Conservation (phyloP, 92 coral and sea anemone genomes). For the Nematostella vectensis region DNA sequence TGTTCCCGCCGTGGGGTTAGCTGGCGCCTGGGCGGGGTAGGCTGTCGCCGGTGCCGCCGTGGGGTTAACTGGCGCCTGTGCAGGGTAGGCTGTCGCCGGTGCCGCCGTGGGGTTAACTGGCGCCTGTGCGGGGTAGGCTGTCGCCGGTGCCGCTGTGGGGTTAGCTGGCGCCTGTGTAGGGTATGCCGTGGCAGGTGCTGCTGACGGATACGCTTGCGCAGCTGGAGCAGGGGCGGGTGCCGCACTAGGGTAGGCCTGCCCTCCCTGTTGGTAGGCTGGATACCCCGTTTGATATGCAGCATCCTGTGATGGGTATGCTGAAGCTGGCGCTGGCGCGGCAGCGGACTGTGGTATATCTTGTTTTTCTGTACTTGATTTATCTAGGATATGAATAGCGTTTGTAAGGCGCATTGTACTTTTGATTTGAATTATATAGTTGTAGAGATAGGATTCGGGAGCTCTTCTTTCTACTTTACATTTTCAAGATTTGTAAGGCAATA, state of each 20-base stretch:
- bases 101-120: constrained; percentile 10
- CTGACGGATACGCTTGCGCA: constrained; percentile 4
- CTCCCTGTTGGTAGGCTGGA: too few species aligned
- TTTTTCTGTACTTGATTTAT: too few species aligned
- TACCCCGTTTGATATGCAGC: neutral
- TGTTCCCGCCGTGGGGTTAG: constrained; percentile 1
- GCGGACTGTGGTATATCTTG: constrained; percentile 10
- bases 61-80: neutral
- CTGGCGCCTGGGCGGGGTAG: constrained; percentile 12
- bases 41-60: constrained; percentile 3
- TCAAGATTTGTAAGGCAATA: too few species aligned
- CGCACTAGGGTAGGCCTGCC: neutral
- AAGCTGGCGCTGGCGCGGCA: constrained; percentile 5
- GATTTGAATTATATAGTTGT: too few species aligned
- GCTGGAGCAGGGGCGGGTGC: constrained; percentile 14
- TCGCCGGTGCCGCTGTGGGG: neutral
- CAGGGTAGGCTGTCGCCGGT: constrained; percentile 9
- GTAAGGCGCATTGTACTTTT: too few species aligned
- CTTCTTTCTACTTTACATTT: too few species aligned
- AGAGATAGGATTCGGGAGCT: too few species aligned
- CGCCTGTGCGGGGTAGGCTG: constrained; percentile 12
- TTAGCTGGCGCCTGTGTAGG: neutral
- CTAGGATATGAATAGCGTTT: too few species aligned
- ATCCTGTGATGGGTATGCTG: constrained; percentile 15
- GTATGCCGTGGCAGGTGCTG: constrained; percentile 6